Evolutionary conservation across 2,888 invertebrate species (phyloP), one percentile per base, ranked within the genome.

Genomic region (Cryptophagus acutangulus): DNA sequence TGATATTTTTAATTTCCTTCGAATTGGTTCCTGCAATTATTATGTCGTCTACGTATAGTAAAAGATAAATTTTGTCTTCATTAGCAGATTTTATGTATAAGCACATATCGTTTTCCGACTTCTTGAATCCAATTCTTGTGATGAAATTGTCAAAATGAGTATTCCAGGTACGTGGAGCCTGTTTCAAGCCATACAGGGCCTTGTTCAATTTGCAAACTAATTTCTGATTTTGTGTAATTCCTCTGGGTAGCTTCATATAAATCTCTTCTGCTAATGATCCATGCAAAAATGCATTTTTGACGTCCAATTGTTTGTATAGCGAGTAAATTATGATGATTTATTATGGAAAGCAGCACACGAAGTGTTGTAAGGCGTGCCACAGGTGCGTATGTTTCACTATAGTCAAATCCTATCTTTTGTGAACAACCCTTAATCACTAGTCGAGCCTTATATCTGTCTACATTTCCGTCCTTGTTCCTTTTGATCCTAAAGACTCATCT

Each of bases 291-390:
- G 54, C 55, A 37, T 45, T 36, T 26, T 42, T 41, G 1, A 55
- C 49, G 40, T 55, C 52, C 47, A 49, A 43, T 36, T 55, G 53
- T 29, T 50, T 35, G n/a, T n/a, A n/a, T n/a, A 5, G 52, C 36
- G 4, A 9, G 12, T 24, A 38, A 38, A 6, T 20, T 24, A 15
- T 33, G 35, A 17, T 37, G 30, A 24, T 40, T 46, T 17, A 49
- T 48, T 18, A 55, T 13, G 9, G 47, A 36, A 15, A 57, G 36
- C 17, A 56, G 40, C 17, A 52, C 33, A 38, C 56, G 43, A 10
- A 57, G 45, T 3, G 56, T 52, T 16, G 40, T 17, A 16, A 57
- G 33, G 36, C 50, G 52, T 5, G 51, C 51, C 14, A 55, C 55
- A 9, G 55, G 55, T 24, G 50, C 30, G 44, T 54, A 57, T 4